A percentile compares a stretch with the other conserved stretches of the same genome.
Conservation (phyloP, 2,888 invertebrate species). For the Lasioglossum vierecki region DNA sequence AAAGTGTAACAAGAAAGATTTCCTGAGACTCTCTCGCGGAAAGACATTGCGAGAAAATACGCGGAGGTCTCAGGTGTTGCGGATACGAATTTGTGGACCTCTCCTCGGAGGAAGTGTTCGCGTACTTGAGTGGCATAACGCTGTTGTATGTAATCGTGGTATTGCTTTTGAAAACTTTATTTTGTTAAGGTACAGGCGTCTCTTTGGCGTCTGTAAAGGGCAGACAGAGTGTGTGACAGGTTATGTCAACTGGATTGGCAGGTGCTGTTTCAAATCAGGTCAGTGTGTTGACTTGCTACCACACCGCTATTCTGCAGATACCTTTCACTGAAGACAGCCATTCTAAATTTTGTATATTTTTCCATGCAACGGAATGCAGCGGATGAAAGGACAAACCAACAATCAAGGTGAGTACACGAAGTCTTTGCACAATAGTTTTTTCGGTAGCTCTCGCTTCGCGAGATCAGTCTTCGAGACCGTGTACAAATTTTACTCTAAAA, state of each 20-base stretch:
- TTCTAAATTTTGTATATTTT: slow-evolving; percentile 81
- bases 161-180: slow-evolving; percentile 60
- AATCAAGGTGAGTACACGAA: slow-evolving; percentile 80
- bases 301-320: slow-evolving; percentile 68
- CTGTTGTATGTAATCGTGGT: slow-evolving; percentile 64
- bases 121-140: slow-evolving; percentile 62
- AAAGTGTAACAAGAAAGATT: slow-evolving; percentile 62
- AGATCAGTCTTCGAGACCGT: not conserved
- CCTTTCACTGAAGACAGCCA: slow-evolving; percentile 74
- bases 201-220: slow-evolving; percentile 62
- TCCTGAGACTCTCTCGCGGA: slow-evolving; percentile 72
- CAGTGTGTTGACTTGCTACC: slow-evolving; percentile 76
- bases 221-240: slow-evolving; percentile 75
- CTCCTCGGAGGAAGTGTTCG: slow-evolving; percentile 44
- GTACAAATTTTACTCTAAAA: not conserved
- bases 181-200: slow-evolving; percentile 63
- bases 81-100: slow-evolving; percentile 35
- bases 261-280: slow-evolving; percentile 81
- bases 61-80: slow-evolving; percentile 66
- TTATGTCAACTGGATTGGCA: slow-evolving; percentile 83
- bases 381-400: slow-evolving; percentile 84
- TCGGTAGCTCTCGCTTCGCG: not conserved
- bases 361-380: slow-evolving; percentile 84
- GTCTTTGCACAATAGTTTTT: not conserved
- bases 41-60: slow-evolving; percentile 67